Evolutionary conservation across 2,797 vertebrate species (phyloP).

Genomic region (Oreortyx pictus): DNA sequence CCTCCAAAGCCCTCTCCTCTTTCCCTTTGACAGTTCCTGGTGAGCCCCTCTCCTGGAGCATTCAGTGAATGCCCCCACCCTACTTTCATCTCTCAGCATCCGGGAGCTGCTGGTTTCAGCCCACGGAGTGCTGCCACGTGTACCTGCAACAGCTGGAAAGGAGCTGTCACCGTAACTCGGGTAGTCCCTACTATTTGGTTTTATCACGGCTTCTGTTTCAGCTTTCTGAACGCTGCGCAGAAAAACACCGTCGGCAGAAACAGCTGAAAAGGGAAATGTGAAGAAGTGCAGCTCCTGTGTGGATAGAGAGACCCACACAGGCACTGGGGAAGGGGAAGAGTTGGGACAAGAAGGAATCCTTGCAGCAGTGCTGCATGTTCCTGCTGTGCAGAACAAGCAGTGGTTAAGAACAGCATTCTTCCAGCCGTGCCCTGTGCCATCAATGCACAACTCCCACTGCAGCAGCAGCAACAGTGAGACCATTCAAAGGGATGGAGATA

Average conservation of each 20-base stretch:
- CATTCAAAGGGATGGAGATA: constrained; percentile 45
- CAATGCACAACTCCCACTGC: constrained; percentile 49
- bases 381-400: constrained; percentile 22
- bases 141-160: not conserved
- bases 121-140: not conserved
- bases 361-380: constrained; percentile 12
- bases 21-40: not conserved
- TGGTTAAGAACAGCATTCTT: constrained; percentile 45
- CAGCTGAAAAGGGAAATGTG: not conserved
- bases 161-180: not conserved
- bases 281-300: rapidly evolving
- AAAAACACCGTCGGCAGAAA: not conserved
- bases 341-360: constrained; percentile 6
- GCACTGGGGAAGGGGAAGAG: not conserved
- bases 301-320: not conserved
- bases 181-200: not conserved
- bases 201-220: not conserved
- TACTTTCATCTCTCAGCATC: not conserved
- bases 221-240: not conserved
- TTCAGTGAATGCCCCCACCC: not conserved
- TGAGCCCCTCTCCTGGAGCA: not conserved
- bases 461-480: constrained; percentile 45
- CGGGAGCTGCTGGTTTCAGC: not conserved
- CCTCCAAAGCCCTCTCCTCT: not conserved
- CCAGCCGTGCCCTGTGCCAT: constrained; percentile 42